Conservation (phyloP, 1,140 invertebrate species). For the Battus philenor region DNA sequence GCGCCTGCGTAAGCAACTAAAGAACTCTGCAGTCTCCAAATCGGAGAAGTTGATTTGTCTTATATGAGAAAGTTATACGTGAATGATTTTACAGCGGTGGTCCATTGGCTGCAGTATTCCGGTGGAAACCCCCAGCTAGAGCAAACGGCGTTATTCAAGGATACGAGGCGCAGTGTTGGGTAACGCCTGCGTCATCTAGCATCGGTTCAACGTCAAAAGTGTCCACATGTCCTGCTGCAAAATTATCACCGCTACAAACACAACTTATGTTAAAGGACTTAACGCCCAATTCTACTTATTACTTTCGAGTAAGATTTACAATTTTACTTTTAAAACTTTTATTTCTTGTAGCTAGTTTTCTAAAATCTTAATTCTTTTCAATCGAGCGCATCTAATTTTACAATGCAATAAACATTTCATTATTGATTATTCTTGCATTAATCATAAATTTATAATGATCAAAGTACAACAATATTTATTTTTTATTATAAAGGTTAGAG, state of each 20-base stretch:
- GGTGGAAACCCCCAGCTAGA: constrained; percentile 86
- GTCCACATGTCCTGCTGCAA: constrained; percentile 52
- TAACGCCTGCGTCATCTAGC: constrained; percentile 69
- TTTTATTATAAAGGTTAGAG: constrained; percentile 83
- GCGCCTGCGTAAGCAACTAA: no score
- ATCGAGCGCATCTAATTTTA: no score
- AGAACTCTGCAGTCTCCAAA: no score
- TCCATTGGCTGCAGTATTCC: constrained; percentile 77
- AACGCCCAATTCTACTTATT: constrained; percentile 81
- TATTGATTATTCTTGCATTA: no score
- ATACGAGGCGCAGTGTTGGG: constrained; percentile 85
- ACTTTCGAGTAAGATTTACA: constrained; percentile 79
- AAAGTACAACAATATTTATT: no score
- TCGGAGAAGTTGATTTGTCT: no score
- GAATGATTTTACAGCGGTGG: constrained; percentile 59
- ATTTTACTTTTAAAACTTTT: constrained; percentile 1
- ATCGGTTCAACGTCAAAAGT: constrained; percentile 16
- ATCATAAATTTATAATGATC: no score
- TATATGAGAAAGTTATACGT: no score
- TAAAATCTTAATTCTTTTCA: no score
- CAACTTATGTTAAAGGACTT: constrained; percentile 79
- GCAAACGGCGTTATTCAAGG: constrained; percentile 85
- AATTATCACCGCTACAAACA: constrained; percentile 46
- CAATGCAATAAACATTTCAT: no score
- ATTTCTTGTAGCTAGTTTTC: no score